phyloP scores from a whole-genome alignment of 2,113 vertebrate genomes.

The Accipiter virgatus region DNA sequence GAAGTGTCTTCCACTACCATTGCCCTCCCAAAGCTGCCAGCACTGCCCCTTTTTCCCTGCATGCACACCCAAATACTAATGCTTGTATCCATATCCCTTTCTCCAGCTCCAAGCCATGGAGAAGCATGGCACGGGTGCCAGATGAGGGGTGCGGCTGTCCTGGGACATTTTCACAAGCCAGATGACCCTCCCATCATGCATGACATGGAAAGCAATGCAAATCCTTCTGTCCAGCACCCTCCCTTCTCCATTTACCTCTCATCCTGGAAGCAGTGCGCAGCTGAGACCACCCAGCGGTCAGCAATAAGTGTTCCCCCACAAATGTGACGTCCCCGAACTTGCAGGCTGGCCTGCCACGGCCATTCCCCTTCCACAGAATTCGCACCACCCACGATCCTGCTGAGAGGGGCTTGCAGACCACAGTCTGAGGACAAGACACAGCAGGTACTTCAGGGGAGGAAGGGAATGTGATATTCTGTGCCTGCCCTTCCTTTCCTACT shows the following conservation, averaged over 20 bases:
- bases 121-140: neutral
- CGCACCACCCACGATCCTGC: conserved; percentile 83
- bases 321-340: conserved; percentile 83
- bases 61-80: neutral
- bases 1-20: neutral
- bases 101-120: neutral
- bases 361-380: conserved; percentile 87
- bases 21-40: neutral
- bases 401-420: conserved; percentile 80
- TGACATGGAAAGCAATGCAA: neutral
- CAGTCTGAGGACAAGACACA: conserved; percentile 76
- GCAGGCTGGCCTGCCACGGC: conserved; percentile 95
- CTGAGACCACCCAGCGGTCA: conserved; percentile 89
- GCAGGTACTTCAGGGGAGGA: neutral
- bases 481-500: neutral
- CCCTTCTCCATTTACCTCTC: conserved; percentile 73
- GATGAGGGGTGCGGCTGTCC: neutral
- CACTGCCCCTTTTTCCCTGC: neutral
- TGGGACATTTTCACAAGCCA: neutral
- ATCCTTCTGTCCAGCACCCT: neutral
- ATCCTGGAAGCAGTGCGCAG: conserved; percentile 92
- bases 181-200: neutral
- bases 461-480: neutral
- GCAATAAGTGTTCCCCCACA: conserved; percentile 88
- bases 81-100: neutral